Conservation (phyloP, 2,797 vertebrate genomes). For the Psittacula derbiana region DNA sequence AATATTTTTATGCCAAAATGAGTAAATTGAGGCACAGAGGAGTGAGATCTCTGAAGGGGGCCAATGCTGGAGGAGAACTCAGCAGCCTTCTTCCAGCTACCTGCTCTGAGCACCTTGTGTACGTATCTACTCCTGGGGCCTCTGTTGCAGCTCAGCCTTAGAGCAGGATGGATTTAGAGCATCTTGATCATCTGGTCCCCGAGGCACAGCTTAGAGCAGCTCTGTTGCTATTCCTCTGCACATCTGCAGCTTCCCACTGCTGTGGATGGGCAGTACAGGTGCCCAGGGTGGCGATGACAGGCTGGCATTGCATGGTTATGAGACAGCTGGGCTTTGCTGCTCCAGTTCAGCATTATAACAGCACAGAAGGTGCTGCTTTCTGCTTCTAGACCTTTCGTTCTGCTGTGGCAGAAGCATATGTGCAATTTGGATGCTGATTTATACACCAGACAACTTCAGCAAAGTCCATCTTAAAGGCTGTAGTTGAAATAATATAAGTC, state of each 20-base stretch:
- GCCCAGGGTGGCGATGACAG: fast-evolving
- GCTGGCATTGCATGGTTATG: fast-evolving
- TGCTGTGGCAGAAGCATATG: background rate
- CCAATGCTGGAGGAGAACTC: background rate
- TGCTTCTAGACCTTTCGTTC: background rate
- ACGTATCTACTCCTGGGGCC: fast-evolving
- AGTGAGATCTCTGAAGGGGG: background rate
- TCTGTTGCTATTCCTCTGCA: fast-evolving
- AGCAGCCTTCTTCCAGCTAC: background rate
- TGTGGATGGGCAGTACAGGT: background rate
- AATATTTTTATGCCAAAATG: background rate
- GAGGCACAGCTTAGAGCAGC: background rate
- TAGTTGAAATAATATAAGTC: background rate
- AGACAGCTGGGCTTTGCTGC: background rate
- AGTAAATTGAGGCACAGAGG: background rate
- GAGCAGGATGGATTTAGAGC: background rate
- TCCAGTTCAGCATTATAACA: background rate
- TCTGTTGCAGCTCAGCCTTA: background rate
- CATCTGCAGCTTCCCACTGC: background rate
- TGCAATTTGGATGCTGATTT: background rate
- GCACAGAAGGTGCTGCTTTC: background rate
- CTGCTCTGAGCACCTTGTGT: background rate
- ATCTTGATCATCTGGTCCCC: background rate
- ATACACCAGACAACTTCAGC: background rate
- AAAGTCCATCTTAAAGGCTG: background rate